Evolutionary conservation across 2,113 vertebrate genomes (phyloP).

Genomic region (Xiphophorus maculatus): DNA sequence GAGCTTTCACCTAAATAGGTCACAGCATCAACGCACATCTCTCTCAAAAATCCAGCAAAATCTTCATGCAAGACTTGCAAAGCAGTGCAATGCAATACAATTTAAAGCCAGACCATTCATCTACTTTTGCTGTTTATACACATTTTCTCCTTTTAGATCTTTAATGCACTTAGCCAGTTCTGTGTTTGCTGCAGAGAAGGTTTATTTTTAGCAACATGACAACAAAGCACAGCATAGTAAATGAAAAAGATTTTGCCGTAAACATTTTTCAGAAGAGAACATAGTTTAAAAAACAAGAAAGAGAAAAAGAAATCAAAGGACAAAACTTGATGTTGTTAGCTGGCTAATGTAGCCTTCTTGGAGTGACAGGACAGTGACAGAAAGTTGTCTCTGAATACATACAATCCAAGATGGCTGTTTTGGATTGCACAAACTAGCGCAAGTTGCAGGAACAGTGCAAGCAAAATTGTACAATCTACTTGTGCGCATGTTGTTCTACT

Average conservation of each 20-base stretch:
- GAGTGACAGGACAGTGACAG: background rate
- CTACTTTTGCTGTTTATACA: background rate
- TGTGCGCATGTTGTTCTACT: too few species aligned
- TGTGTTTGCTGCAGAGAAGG: background rate
- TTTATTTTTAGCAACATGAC: background rate
- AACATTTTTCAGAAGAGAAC: background rate
- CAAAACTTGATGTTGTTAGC: background rate
- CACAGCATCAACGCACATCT: background rate
- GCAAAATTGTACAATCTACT: too few species aligned
- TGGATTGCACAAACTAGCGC: too few species aligned
- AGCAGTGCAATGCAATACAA: too few species aligned
- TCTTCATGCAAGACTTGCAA: background rate
- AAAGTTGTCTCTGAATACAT: too few species aligned
- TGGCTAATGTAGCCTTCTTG: background rate
- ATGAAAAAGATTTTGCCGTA: too few species aligned
- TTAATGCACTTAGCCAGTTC: background rate
- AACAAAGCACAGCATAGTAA: background rate
- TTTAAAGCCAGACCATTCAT: background rate
- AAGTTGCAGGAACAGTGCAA: too few species aligned
- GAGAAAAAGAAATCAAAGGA: background rate
- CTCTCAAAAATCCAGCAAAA: background rate
- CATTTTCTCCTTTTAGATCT: background rate
- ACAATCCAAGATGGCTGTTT: too few species aligned
- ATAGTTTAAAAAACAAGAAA: background rate
- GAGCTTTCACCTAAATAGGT: constrained; percentile 17